phyloP scores from a whole-genome alignment of 1,140 invertebrate species.

The Drosophila sulfurigaster region DNA sequence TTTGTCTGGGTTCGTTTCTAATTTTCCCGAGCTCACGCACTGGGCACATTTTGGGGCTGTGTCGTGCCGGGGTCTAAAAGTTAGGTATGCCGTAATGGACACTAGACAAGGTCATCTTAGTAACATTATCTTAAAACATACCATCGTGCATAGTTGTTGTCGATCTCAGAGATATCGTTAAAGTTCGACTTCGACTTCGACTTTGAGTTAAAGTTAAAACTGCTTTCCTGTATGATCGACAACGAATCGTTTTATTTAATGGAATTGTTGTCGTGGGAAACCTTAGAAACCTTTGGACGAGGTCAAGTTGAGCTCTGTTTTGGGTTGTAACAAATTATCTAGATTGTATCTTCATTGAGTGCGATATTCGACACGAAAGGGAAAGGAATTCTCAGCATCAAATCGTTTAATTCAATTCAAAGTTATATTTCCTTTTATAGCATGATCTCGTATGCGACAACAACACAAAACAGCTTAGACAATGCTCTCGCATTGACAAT shows the following conservation, averaged over 20 bases:
- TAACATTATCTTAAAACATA: constrained; percentile 28
- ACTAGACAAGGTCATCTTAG: constrained; percentile 31
- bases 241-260: constrained; percentile 23
- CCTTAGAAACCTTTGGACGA: constrained; percentile 20
- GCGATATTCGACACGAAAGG: constrained; percentile 14
- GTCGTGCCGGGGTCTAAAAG: background rate
- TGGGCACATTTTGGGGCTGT: background rate
- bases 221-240: constrained; percentile 22
- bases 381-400: constrained; percentile 40
- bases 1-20: constrained; percentile 19
- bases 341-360: constrained; percentile 5
- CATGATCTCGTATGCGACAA: background rate
- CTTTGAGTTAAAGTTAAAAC: background rate
- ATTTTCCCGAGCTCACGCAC: constrained; percentile 19
- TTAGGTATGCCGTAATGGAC: constrained; percentile 15
- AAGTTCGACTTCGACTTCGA: background rate
- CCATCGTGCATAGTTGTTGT: background rate
- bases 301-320: constrained; percentile 36
- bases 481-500: constrained; percentile 37
- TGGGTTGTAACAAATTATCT: constrained; percentile 13
- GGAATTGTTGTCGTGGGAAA: constrained; percentile 39
- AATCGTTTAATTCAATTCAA: constrained; percentile 33
- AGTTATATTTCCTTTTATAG: constrained; percentile 41
- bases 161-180: constrained; percentile 24
- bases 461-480: constrained; percentile 18